A percentile compares a stretch with the other conserved stretches of the same genome.
phyloP scores from a whole-genome alignment of 2,797 vertebrate species.

The Gouania willdenowi region DNA sequence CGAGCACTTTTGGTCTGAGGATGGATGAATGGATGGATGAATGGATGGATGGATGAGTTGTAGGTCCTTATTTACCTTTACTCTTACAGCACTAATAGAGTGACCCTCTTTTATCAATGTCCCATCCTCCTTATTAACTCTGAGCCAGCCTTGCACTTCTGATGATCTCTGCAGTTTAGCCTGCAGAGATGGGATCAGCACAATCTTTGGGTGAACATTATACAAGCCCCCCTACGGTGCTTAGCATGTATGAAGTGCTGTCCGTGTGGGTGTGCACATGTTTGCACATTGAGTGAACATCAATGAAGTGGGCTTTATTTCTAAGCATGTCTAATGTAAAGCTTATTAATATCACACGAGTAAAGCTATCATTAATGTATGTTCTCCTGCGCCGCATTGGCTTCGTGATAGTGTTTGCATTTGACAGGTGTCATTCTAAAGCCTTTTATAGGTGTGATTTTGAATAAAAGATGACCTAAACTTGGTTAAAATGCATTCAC shows the following conservation, averaged over 20 bases:
- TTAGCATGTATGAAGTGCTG: neutral
- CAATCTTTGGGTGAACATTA: constrained; percentile 7
- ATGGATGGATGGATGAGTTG: too few species aligned
- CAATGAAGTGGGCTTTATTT: too few species aligned
- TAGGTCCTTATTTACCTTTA: constrained; percentile 22
- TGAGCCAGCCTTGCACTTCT: constrained; percentile 12
- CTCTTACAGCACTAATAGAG: constrained; percentile 10
- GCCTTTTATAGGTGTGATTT: too few species aligned
- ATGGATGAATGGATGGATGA: too few species aligned
- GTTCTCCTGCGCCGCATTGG: too few species aligned
- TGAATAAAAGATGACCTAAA: too few species aligned
- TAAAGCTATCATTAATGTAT: too few species aligned
- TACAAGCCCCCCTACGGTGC: neutral
- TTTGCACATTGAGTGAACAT: neutral
- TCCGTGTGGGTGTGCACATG: neutral
- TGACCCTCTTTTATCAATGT: constrained; percentile 26
- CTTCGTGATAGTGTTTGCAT: too few species aligned
- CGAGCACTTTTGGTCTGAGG: too few species aligned
- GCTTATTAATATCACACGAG: neutral
- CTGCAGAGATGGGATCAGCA: too few species aligned
- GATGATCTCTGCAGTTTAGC: constrained; percentile 39
- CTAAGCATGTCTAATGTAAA: neutral
- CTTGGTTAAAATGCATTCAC: too few species aligned
- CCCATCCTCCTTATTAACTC: neutral
- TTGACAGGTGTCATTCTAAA: too few species aligned